Evolutionary conservation across 1,140 invertebrate species (phyloP), one percentile per base, ranked within the genome.

Genomic region (Teleogryllus occipitalis): DNA sequence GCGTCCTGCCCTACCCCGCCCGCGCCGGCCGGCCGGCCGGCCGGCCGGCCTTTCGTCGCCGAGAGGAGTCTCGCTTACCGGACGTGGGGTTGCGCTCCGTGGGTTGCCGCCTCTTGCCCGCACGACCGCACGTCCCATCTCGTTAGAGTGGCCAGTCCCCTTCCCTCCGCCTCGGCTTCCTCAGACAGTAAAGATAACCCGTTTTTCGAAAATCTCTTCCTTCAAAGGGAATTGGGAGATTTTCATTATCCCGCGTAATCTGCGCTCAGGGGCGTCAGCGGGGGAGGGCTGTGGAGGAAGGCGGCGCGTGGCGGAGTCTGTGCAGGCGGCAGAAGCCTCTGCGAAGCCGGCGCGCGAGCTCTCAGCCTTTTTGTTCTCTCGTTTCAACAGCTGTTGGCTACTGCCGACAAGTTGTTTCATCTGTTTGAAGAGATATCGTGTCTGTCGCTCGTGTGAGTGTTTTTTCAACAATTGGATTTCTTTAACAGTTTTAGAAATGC

Each of bases 201-300:
- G 54, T 65, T 65, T 65, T 65, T 65, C 54, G 10, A 65, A 65
- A 65, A 65, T 65, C 54, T 65, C 10, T 65, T 65, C 18, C 54
- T 65, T 65, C 54, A 65, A 65, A 65, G 54, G 54, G 54, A 18
- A 14, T 65, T 10, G 10, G 54, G 54, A 65, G 54, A 65, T 65
- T 65, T 65, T 65, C 54, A 65, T 65, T 65, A 65, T 65, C 54
- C 54, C 54, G 54, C 54, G 54, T 65, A 65, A 65, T 65, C 54
- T 65, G 54, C 54, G 54, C 54, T 65, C 2, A 2, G 18, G 10
- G 10, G 54, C 10, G 54, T 3, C 10, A 65, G 54, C 10, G 18
- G 54, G 18, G 54, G 54, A 39, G 27, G 10, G 18, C 7, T 65
- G 54, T 3, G 54, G 18, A 65, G 18, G 54, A 2, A 65, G 54